phyloP scores from a whole-genome alignment of 2,888 invertebrate species.

The Polymixis lichenea region DNA sequence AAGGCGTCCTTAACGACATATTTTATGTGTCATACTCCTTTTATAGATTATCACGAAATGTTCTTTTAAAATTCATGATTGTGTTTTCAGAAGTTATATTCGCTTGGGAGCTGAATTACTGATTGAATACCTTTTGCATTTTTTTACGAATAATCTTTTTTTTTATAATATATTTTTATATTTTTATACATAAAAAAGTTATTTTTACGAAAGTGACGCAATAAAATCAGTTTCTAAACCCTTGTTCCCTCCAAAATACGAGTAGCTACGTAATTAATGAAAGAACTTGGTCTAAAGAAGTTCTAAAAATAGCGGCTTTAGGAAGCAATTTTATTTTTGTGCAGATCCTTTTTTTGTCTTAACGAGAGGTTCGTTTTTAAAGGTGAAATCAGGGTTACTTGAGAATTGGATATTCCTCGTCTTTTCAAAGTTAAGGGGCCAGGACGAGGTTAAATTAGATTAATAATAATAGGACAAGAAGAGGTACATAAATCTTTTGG shows the following conservation, averaged over 20 bases:
- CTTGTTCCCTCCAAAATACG: too few species aligned
- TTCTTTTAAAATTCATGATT: constrained; percentile 42
- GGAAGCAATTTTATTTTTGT: constrained; percentile 35
- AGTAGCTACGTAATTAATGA: constrained; percentile 1
- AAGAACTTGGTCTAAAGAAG: constrained; percentile 13
- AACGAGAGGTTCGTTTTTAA: constrained; percentile 31
- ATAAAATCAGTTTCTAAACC: not conserved
- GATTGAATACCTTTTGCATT: not conserved
- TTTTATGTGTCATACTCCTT: constrained; percentile 46
- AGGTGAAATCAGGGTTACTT: constrained; percentile 35
- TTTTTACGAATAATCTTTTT: too few species aligned
- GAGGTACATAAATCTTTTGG: constrained; percentile 27
- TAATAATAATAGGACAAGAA: constrained; percentile 39
- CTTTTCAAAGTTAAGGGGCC: constrained; percentile 14
- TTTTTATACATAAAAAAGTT: not conserved
- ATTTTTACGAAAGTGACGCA: not conserved
- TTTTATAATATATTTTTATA: not conserved
- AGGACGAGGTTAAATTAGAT: constrained; percentile 29
- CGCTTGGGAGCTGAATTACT: not conserved
- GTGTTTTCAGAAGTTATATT: constrained; percentile 32
- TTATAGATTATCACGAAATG: constrained; percentile 33
- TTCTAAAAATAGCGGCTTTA: constrained; percentile 25
- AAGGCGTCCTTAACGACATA: constrained; percentile 38
- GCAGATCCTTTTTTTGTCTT: constrained; percentile 24
- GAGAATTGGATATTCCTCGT: constrained; percentile 22